Evolutionary conservation across 2,888 invertebrate species (phyloP), one percentile per base, ranked within the genome.

Genomic region (Callimorpha dominula): DNA sequence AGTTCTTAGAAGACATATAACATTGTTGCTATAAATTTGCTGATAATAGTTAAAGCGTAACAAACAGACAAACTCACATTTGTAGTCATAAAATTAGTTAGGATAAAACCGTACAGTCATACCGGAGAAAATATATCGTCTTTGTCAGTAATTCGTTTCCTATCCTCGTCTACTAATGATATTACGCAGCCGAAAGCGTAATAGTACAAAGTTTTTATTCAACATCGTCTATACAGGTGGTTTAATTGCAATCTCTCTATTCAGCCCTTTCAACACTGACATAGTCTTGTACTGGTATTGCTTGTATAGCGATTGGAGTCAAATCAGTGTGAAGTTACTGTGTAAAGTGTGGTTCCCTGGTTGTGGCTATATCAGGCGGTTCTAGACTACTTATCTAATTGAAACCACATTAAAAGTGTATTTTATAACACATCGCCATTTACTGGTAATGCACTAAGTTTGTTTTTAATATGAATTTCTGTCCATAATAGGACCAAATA

Each of bases 181-280:
- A 20, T 57, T 57, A 57, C 57, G 12, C n/a, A 65, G 7, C 17
- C 46, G 31, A 43, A 49, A 11, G 46, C n/a, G n/a, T 65, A 46
- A 46, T 49, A 49, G 49, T 20, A 11, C 49, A 65, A 65, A 50
- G 50, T 15, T 49, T 50, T 31, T 49, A 12, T 49, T 65, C 15
- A 31, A 49, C 8, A 65, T 4, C 49, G 3, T 20, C 31, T 65
- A 8, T 49, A 20, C 43, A 20, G 65, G 46, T 20, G 46, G 49
- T 46, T 65, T 65, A 49, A 64, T 65, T 65, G 14, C 46, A 46
- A 43, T 12, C n/a, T 43, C n/a, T 46, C 64, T 46, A 20, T 65
- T 46, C n/a, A n/a, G n/a, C 31, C 20, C 46, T 49, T 20, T 65
- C 49, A 65, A 49, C 20, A 31, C 20, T 65, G 49, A 12, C 8